Evolutionary conservation across 2,888 invertebrate species (phyloP).

Genomic region (Oxytorus armatus): DNA sequence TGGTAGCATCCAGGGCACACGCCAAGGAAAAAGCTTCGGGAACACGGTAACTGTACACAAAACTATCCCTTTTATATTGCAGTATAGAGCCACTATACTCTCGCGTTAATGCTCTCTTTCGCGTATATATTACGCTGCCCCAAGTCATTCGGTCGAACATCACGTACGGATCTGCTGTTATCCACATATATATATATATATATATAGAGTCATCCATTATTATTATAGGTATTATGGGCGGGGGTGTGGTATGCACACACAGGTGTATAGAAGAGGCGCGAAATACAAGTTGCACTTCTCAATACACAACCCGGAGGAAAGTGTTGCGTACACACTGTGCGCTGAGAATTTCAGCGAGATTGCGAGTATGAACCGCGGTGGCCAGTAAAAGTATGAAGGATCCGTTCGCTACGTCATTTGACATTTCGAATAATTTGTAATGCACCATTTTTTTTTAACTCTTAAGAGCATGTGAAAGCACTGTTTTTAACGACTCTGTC

Average conservation of each 20-base stretch:
- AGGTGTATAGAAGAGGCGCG: no score
- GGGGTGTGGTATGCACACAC: background rate
- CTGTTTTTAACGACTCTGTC: no score
- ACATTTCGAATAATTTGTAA: no score
- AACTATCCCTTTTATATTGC: slow-evolving; percentile 42
- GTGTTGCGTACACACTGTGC: slow-evolving; percentile 24
- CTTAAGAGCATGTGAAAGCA: no score
- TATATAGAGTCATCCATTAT: background rate
- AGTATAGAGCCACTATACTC: slow-evolving; percentile 37
- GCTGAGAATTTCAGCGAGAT: slow-evolving; percentile 28
- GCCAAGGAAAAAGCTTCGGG: slow-evolving; percentile 16
- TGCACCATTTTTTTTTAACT: no score
- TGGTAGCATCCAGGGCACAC: slow-evolving; percentile 5
- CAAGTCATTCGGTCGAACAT: slow-evolving; percentile 17
- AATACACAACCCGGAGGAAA: no score
- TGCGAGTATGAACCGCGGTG: no score
- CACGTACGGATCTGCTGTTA: slow-evolving; percentile 22
- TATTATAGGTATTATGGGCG: slow-evolving; percentile 26
- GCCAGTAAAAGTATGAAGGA: no score
- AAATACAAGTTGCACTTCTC: slow-evolving; percentile 13
- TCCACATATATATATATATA: background rate
- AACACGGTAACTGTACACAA: slow-evolving; percentile 32
- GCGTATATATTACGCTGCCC: slow-evolving; percentile 19
- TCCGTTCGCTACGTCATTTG: no score
- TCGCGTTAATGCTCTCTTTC: slow-evolving; percentile 60